Evolutionary conservation across 2,797 vertebrate genomes (phyloP).

Genomic region (Ammospiza maritima): DNA sequence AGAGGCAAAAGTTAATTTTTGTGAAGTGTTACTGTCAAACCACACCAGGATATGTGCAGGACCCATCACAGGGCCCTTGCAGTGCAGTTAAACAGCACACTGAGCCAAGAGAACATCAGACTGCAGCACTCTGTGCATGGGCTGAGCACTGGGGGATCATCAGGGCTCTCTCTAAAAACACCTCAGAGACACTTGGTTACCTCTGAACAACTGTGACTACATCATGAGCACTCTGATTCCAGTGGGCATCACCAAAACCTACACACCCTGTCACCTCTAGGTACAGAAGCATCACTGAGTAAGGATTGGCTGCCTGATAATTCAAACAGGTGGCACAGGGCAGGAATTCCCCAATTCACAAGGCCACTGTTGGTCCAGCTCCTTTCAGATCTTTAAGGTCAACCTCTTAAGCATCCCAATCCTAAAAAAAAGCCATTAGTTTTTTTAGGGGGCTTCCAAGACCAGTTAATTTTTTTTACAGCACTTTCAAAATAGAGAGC

Average conservation of each 20-base stretch:
- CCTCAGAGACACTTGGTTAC: not conserved
- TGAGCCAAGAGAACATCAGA: not conserved
- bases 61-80: not conserved
- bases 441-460: not conserved
- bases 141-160: slow-evolving; percentile 3
- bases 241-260: not conserved
- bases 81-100: not conserved
- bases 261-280: not conserved
- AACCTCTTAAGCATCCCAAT: not conserved
- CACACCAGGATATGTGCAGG: not conserved
- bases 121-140: not conserved
- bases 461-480: not conserved
- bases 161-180: not conserved
- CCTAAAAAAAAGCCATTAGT: not conserved
- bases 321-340: not conserved
- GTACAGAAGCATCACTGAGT: not conserved
- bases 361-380: not conserved
- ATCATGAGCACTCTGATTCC: not conserved
- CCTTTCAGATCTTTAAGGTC: not conserved
- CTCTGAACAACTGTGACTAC: not conserved
- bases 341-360: not conserved
- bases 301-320: not conserved
- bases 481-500: not conserved
- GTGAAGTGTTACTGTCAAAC: not conserved
- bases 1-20: not conserved